Evolutionary conservation across 2,797 vertebrate genomes (phyloP), one percentile per base, ranked within the genome.

Genomic region (Sebastes matsubarae): DNA sequence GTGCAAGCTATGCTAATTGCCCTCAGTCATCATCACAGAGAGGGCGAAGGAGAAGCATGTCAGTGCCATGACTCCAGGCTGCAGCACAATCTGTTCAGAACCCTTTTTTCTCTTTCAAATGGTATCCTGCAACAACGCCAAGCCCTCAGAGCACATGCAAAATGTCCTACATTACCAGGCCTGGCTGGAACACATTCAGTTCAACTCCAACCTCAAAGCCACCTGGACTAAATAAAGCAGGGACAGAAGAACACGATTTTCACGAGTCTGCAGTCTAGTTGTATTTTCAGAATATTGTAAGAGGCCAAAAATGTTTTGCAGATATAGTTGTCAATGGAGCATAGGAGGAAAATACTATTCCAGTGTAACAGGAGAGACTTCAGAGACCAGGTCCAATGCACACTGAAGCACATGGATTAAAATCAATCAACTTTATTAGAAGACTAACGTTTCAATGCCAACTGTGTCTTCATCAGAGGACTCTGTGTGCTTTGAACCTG

Each of bases 1-100:
- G 78, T 88, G 85, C 81, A 59, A 71, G 68, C 32, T 75, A 25
- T 63, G 72, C 46, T 79, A 63, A 82, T 73, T 25, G 34, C 81
- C 78, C 82, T 66, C 80, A 83, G 79, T 78, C 72, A 70, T 79
- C 59, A 63, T 70, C 66, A 74, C 77, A 75, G 50, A 90, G 72
- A 80, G 76, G 65, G 72, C 72, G 80, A 87, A 78, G 71, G 77
- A 85, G 68, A 84, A 64, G 38, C 79, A 71, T 75, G 75, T 78
- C 74, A 42, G 78, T 87, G 87, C 87, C 91, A 93, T 94, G 91
- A 90, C 94, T 93, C 80, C 82, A 89, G 93, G 94, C 94, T 81
- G 81, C 80, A 74, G 70, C 72, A n/a, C 93, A 94, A 95, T 93
- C 94, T 95, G 94, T 92, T 94, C 91, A 86, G 73, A 84, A 84